Conservation (phyloP, 1,140 invertebrate genomes). For the Euwallacea fornicatus region DNA sequence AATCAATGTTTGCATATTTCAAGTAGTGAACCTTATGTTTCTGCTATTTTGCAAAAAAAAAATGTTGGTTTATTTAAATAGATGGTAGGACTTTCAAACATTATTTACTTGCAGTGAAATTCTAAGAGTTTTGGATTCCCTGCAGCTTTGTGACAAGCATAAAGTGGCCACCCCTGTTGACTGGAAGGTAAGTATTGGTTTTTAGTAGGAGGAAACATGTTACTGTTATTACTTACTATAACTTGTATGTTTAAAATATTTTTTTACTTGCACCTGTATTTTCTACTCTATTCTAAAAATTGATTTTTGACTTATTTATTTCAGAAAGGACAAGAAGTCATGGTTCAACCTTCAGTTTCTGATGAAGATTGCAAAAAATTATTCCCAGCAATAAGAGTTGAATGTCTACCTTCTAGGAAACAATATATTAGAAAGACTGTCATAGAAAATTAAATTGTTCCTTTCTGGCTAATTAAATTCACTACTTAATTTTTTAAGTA, state of each 20-base stretch:
- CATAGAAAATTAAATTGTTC: neutral
- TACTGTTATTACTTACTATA: neutral
- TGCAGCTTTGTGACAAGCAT: constrained; percentile 77
- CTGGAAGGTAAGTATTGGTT: constrained; percentile 69
- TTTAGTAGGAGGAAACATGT: neutral
- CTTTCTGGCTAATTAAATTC: neutral
- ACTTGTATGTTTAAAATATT: neutral
- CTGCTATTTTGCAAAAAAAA: neutral
- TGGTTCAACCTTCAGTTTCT: constrained; percentile 76
- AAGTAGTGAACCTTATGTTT: neutral
- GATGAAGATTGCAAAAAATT: constrained; percentile 69
- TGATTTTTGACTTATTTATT: constrained; percentile 43
- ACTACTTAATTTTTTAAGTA: neutral
- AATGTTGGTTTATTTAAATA: neutral
- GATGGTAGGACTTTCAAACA: neutral
- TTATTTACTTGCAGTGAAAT: constrained; percentile 74
- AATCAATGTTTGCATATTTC: neutral
- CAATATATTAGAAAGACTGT: constrained; percentile 74
- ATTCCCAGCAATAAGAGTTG: constrained; percentile 68
- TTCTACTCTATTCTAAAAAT: constrained; percentile 14
- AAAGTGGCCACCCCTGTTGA: constrained; percentile 84
- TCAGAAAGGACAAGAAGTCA: constrained; percentile 76
- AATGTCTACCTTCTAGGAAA: constrained; percentile 77
- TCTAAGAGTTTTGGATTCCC: constrained; percentile 82
- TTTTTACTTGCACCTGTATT: neutral